These are phyloP conservation scores for Rhinichthys klamathensis DNA, from an alignment of 2,113 vertebrate genomes.

Conservation along the genomic window DNA sequence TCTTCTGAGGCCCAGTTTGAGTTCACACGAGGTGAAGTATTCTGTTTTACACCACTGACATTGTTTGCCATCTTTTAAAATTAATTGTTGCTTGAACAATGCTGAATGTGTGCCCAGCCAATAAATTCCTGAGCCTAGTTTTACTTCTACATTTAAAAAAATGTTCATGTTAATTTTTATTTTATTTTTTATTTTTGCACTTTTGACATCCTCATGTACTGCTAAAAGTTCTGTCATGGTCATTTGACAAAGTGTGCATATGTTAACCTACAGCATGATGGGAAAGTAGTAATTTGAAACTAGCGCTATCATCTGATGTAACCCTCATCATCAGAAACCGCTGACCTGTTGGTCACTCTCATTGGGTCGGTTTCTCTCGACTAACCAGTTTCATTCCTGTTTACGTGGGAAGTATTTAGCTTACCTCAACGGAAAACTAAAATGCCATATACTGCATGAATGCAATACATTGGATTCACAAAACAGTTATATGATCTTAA, in stretches of 20 bases:
- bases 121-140: not conserved
- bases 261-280: conserved; percentile 13
- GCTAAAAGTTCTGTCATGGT: not conserved
- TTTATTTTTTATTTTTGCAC: not conserved
- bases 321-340: conserved; percentile 12
- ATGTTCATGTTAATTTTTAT: not conserved
- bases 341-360: conserved; percentile 41
- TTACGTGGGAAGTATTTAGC: not conserved
- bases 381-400: not conserved
- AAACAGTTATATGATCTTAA: not conserved
- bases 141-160: not conserved
- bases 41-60: conserved; percentile 31
- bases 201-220: not conserved
- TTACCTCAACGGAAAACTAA: conserved; percentile 10
- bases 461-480: not conserved
- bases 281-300: conserved; percentile 27
- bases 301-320: conserved; percentile 10
- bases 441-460: not conserved
- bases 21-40: conserved; percentile 45
- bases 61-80: conserved; percentile 27
- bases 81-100: conserved; percentile 25
- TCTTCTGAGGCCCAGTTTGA: conserved; percentile 17
- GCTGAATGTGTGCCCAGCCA: not conserved
- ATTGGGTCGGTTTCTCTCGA: not conserved
- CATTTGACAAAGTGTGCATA: not conserved